Evolutionary conservation across 2,888 invertebrate species (phyloP), one percentile per base, ranked within the genome.

Genomic region (Platycheirus rosarum): DNA sequence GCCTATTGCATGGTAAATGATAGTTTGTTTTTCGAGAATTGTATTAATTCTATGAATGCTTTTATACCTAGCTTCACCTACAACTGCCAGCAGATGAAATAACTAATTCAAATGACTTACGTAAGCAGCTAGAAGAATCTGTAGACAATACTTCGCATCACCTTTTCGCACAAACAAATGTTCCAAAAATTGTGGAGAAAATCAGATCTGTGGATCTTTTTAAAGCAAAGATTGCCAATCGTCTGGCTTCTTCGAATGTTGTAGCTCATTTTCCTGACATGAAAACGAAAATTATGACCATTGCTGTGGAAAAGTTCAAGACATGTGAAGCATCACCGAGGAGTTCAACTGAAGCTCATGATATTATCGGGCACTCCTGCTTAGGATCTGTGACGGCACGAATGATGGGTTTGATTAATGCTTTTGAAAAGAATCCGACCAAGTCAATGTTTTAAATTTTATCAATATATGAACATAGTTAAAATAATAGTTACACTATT

Each of bases 321-420:
- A 0, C 18, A 2, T 66, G 66, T 44, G 51, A 53, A 42, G 9
- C 51, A 11, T 14, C 65, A 42, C n/a, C n/a, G n/a, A 66, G 40
- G 0, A 3, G 23, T 6, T 40, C 57, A 57, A 57, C 11, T 26
- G 40, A 23, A 40, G 4, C 6, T 13, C 13, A 9, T 11, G 57
- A 57, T 9, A 11, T 26, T 9, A n/a, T n/a, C n/a, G 57, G 49
- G 9, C 40, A 18, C 0, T 32, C 66, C 1, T 66, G 66, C 5
- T 32, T 66, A 8, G 66, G 51, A 26, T 7, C 3, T 32, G 66
- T 37, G 7, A 66, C 66, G 0, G 51, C 40, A 42, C 66, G 53
- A 66, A 51, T 66, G 51, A 66, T 66, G 66, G 49, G 51, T 29
- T 26, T 66, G 8, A 66, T 66, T 2, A 1, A 29, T 16, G 11